Base-by-base conservation (phyloP, 2,888 invertebrate genomes). In the Pyrocoelia pectoralis region DNA sequence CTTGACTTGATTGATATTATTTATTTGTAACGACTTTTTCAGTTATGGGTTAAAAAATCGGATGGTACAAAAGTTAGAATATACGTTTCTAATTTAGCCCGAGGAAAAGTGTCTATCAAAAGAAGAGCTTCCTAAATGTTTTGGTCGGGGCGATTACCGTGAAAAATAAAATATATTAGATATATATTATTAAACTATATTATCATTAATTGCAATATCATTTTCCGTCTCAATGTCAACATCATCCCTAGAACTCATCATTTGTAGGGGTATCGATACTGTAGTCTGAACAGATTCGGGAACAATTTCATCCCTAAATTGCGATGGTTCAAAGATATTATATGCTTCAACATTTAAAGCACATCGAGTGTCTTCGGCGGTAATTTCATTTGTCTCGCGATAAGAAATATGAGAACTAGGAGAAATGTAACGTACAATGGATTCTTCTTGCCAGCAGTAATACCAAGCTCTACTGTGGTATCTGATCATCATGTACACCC, bases 31-130 rank as follows among this genome's bases (percentile, higher is more conserved):
- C 13, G 13, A 24, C 14, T 38, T 69, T 86, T 87, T 1, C 82
- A 95, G 94, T 90, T 97, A 76, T 95, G 93, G 90, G 93, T 97
- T 49, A 93, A 95, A 77, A 95, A 95, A 80, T 86, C 89, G 6
- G 93, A 94, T 75, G 88, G 87, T 65, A 90, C 89, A 68, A 92
- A 95, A 82, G 87, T 95, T 14, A 86, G 92, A 79, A 93, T 97
- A 77, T 93, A 89, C 78, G 87, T 93, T 73, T 88, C 91, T 1
- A 93, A 95, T 78, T 81, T 97, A 71, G 90, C 92, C 66, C 89
- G 93, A 72, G 96, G 96, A 13, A 96, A 95, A 84, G 89, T 94
- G 77, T 89, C 92, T 15, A 90, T 97, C 73, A 94, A 95, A 77
- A 84, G 95, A 71, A 86, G 96, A 72, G 94, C 94, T 12, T 90